Conservation (phyloP, 2,888 invertebrate species). For the Pardosa pseudoannulata region DNA sequence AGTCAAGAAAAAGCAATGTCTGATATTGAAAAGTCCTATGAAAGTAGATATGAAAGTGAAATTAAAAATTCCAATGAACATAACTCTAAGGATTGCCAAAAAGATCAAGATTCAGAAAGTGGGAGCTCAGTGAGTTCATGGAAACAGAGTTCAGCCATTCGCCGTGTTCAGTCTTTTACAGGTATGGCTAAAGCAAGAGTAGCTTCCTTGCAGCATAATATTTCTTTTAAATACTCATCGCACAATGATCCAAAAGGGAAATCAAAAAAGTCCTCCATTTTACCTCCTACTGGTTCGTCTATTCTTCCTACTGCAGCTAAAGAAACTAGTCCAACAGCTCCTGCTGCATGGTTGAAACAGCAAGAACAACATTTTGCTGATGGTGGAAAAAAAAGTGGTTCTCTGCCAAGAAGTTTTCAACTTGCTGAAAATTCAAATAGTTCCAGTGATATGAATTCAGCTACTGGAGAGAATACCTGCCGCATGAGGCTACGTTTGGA, state of each 20-base stretch:
- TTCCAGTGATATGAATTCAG: background rate
- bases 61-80: conserved; percentile 3
- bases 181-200: conserved; percentile 73
- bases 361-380: conserved; percentile 84
- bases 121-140: conserved; percentile 52
- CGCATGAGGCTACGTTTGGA: conserved; percentile 53
- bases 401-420: conserved; percentile 87
- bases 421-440: conserved; percentile 76
- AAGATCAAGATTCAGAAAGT: conserved; percentile 63
- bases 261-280: conserved; percentile 30
- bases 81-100: conserved; percentile 27
- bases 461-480: conserved; percentile 1
- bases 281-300: conserved; percentile 37
- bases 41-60: conserved; percentile 7
- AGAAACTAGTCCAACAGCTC: conserved; percentile 81
- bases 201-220: conserved; percentile 72
- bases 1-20: background rate
- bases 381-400: conserved; percentile 85
- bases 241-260: conserved; percentile 28
- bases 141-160: conserved; percentile 72
- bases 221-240: conserved; percentile 70
- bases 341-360: conserved; percentile 85
- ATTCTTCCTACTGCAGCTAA: conserved; percentile 53
- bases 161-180: conserved; percentile 75
- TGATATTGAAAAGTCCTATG: conserved; percentile 17